Evolutionary conservation across 2,113 vertebrate genomes (phyloP).

Genomic region (Silurus meridionalis): DNA sequence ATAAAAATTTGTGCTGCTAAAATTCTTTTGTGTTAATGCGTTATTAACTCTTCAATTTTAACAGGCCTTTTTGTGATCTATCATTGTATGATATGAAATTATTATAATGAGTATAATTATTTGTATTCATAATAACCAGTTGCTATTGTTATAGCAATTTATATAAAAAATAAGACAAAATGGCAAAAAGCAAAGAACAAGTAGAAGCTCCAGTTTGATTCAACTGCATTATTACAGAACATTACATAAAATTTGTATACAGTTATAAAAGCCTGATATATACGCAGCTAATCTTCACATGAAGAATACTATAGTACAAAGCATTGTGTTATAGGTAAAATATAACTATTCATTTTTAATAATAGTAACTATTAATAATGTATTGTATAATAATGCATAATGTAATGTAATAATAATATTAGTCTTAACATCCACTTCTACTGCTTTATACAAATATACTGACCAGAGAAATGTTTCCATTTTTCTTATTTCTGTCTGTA

Average conservation of each 20-base stretch:
- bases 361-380: not conserved
- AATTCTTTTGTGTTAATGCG: not conserved
- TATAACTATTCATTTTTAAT: not conserved
- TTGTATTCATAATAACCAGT: too few species aligned
- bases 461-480: constrained; percentile 57
- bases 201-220: too few species aligned
- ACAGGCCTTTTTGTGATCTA: not conserved
- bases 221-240: too few species aligned
- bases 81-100: not conserved
- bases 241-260: too few species aligned
- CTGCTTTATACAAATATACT: constrained; percentile 55
- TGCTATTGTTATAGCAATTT: too few species aligned
- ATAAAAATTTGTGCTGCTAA: too few species aligned
- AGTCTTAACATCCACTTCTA: constrained; percentile 20
- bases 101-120: not conserved
- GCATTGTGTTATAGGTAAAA: too few species aligned
- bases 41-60: not conserved
- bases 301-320: too few species aligned
- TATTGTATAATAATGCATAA: not conserved
- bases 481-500: constrained; percentile 32
- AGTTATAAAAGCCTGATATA: too few species aligned
- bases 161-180: too few species aligned
- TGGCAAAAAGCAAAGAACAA: too few species aligned
- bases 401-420: not conserved
- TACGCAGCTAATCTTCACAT: too few species aligned